Evolutionary conservation across 2,797 vertebrate species (phyloP), one percentile per base, ranked within the genome.

Genomic region (Eptatretus atami): DNA sequence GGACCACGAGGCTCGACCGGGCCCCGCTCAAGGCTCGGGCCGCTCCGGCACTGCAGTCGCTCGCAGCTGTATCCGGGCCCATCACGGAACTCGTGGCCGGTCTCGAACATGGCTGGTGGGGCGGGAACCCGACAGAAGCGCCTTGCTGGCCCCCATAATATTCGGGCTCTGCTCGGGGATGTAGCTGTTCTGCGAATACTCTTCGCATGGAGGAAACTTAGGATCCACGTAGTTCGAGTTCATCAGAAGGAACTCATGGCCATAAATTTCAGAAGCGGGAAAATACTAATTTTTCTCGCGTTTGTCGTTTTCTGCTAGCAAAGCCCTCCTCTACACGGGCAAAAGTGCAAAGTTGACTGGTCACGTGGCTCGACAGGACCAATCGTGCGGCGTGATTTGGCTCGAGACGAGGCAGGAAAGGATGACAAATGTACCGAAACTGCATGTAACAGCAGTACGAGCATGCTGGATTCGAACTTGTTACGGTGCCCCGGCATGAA

Each of bases 211-310:
- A 82, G 92, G 92, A 79, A 98, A 98, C 86, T 95, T 86, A 65
- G 92, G 92, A 75, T 98, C 92, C 86, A 98, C 92, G 84, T 98
- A 98, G 79, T 98, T 98, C 74, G 92, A 94, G 85, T 95, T 96
- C 82, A 98, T 86, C 82, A 96, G 82, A 83, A 96, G 79, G 92
- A 95, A 92, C 86, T 98, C 92, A 96, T 98, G 92, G 86, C 87
- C 92, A 98, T 98, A 95, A 98, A 98, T 98, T 98, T 98, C 84
- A 82, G 84, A 61, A 24, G 57, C 15, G 12, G 57, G 24, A 61
- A 61, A 61, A 61, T 61, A 61, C 9, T 61, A 61, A 61, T 61
- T 61, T 61, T 61, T 61, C 57, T 61, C 57, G 57, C 57, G 57
- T 61, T 61, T 61, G 57, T 61, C 57, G 57, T 61, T 61, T 61